Evolutionary conservation across 2,113 vertebrate genomes (phyloP).

Genomic region (Ploceus nigricollis): DNA sequence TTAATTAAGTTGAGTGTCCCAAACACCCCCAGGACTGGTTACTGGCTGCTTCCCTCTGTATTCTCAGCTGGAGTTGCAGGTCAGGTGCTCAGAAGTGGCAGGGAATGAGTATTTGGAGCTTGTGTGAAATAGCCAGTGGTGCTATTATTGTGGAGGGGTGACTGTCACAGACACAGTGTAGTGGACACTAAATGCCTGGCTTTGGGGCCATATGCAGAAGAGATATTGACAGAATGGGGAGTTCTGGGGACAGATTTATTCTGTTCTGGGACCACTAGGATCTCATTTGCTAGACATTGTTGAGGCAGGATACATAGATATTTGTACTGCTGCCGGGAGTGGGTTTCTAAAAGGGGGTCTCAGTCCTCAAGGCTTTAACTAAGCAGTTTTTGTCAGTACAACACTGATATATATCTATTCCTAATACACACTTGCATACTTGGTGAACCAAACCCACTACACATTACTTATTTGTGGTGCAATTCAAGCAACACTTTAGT

Average conservation of each 20-base stretch:
- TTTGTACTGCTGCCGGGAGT: not conserved
- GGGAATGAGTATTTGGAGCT: not conserved
- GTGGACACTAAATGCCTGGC: not conserved
- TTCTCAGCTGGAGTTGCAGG: not conserved
- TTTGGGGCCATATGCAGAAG: not conserved
- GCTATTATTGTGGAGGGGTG: not conserved
- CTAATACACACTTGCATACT: not conserved
- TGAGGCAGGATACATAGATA: not conserved
- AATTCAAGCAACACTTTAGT: slow-evolving; percentile 7
- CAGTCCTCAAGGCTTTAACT: not conserved
- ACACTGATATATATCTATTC: not conserved
- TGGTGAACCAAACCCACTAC: not conserved
- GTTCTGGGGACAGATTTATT: not conserved
- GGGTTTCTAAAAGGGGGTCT: not conserved
- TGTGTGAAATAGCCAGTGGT: not conserved
- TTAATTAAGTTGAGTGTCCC: not conserved
- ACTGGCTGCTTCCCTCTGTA: not conserved
- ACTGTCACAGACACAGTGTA: not conserved
- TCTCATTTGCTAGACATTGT: not conserved
- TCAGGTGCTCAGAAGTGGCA: not conserved
- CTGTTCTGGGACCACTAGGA: not conserved
- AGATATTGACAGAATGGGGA: not conserved
- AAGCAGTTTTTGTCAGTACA: not conserved
- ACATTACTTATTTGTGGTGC: not conserved
- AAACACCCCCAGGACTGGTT: not conserved